Evolutionary conservation across 1,140 invertebrate species (phyloP), one percentile per base, ranked within the genome.

Genomic region (Drosophila kurseongensis): DNA sequence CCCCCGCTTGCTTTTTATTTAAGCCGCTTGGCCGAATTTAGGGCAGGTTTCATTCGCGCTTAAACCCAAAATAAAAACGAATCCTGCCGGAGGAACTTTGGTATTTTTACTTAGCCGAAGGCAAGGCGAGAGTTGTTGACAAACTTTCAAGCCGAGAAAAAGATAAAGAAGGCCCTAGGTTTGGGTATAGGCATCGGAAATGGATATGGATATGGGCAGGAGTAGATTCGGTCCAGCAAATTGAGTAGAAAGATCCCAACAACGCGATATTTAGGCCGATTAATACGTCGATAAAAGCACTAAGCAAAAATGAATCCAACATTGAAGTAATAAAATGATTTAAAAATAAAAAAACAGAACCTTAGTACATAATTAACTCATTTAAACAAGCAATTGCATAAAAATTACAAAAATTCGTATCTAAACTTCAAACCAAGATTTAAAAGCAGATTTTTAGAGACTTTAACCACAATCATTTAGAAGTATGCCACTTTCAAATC

Each of bases 11-110:
- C 51, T 65, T 68, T 67, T 65, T 57, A 63, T 75, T 84, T 79
- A 89, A 86, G 83, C 83, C 76, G 83, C 83, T 88, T 89, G 75
- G 72, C 48, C 83, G 80, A 84, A 88, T 88, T 88, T 89, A 89
- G 84, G 84, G 84, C 84, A 88, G 84, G 84, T 78, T 88, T 83
- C 69, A 54, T 77, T 84, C 55, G 58, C 51, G 63, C 74, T 62
- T 76, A 56, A 47, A 47, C 36, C 66, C 52, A 50, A 58, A 71
- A 71, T 57, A 71, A 71, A 71, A 72, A 71, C 42, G 44, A 14
- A 72, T 72, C 54, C 68, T 48, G 79, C 68, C 59, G 47, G 32
- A 55, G 75, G 71, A 56, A 73, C 55, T 61, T 60, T 60, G 36
- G 32, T 44, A 52, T 51, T 60, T 58, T 52, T 41, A 42, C 40